Base-by-base conservation (phyloP, 2,113 vertebrate species). In the Eulacestoma nigropectus region DNA sequence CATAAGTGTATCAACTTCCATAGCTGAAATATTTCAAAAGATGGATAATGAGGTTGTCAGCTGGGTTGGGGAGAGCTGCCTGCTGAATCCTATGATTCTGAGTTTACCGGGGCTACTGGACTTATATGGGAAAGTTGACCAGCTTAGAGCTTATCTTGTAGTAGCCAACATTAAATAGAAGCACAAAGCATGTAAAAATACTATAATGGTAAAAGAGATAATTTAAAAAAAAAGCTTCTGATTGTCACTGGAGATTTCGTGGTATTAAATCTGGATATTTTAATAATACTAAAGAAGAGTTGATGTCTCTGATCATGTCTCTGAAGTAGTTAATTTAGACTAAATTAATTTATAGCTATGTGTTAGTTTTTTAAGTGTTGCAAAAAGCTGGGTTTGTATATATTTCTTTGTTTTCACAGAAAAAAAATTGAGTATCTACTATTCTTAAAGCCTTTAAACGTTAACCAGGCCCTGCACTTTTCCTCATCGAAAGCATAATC, bases 21-120 rank as follows among this genome's bases (percentile, higher is more conserved):
- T 57, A 77, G 76, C 55, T 68, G 76, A 84, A 84, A 49, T 87
- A 57, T 84, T 91, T 70, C 69, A 72, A 60, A 94, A 84, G 32
- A 41, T 16, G 44, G 50, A 78, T 86, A 69, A 90, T 60, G 60
- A 87, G 41, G 37, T 64, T 77, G 68, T 87, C 49, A 68, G 25
- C 44, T 60, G 22, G 39, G 23, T 7, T 1, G 0, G 46, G 39
- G 39, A 74, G 53, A 68, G 46, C 35, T 78, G 53, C 29, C 46
- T 52, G 19, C 65, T 84, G 29, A 56, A 42, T 85, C 60, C 33
- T 30, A 1, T 76, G 47, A 49, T 27, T 19, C 20, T 0, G 0
- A 4, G 19, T 47, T 90, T 41, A n/a, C 6, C 0, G 7, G 16
- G 10, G 25, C 50, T 60, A 18, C n/a, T 56, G 42, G 62, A 23